Percentiles rank a stretch among this genome's conserved stretches.
Evolutionary conservation across 2,113 vertebrate species (phyloP).

Genomic region (Salvelinus fontinalis): DNA sequence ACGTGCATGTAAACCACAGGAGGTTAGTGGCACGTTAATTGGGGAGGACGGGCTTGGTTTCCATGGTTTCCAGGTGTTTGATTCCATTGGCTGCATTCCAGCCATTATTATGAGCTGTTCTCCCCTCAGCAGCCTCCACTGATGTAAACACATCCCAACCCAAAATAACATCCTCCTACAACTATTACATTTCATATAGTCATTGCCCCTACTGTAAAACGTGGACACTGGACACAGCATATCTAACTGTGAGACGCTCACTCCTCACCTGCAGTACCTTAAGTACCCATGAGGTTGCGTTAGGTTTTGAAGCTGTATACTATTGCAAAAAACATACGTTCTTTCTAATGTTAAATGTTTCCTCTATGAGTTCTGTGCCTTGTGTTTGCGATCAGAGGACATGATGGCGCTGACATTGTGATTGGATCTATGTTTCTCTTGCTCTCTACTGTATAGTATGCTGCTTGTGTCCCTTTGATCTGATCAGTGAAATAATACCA

Average conservation of each 20-base stretch:
- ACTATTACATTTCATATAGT: no score
- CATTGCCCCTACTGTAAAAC: neutral
- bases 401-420: constrained; percentile 25
- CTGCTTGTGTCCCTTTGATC: neutral
- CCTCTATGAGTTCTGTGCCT: constrained; percentile 50
- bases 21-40: no score
- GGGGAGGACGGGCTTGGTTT: no score
- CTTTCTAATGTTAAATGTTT: constrained; percentile 14
- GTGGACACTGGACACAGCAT: neutral
- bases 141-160: no score
- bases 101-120: no score
- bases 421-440: constrained; percentile 36
- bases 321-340: constrained; percentile 7
- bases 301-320: constrained; percentile 35
- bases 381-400: constrained; percentile 37
- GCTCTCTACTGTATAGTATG: constrained; percentile 22
- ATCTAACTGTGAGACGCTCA: neutral
- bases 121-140: no score
- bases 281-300: neutral
- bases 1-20: no score
- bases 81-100: no score
- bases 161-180: no score
- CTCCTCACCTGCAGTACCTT: neutral
- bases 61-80: no score
- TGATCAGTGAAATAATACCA: neutral